Base-by-base conservation (phyloP, 2,888 invertebrate species). In the Pandemis heparana region DNA sequence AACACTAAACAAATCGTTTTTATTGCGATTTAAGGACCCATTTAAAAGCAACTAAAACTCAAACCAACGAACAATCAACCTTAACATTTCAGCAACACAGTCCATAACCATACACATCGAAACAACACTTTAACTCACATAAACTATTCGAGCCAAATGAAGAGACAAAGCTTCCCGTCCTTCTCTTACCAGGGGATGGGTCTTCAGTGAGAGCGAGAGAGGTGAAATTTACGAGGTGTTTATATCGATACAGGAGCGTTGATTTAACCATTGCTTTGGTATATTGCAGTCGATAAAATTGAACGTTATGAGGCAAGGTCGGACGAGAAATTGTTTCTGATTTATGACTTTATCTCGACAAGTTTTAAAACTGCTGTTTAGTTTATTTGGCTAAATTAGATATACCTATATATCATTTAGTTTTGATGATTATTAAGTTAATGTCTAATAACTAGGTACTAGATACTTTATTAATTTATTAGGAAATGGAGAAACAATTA, bases 251-350 rank as follows among this genome's bases (percentile, higher is more conserved):
- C 89, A 88, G 87, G 86, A 88, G 92, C 89, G 93, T 90, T 93
- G 94, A 93, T 94, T 92, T 92, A 93, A 93, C 91, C 92, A 94
- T 92, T 93, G 91, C 92, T 90, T 92, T 94, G 87, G 91, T 94
- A 92, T 93, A 94, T 94, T 92, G 91, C 90, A 92, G 91, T 92
- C 94, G 92, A 94, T 94, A 94, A 94, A 94, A 92, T 92, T 94
- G 89, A 92, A 89, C 89, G 92, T 92, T 95, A 94, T 92, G 92
- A 94, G 93, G 90, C 94, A 95, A 94, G 94, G 94, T 91, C 94
- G 92, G 85, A 85, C 86, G 88, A 89, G 92, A 92, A 89, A 92
- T 88, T 82, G 85, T 84, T 80, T 77, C 84, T 90, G 90, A 93
- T 92, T 93, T 89, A 92, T 92, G 92, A 89, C 92, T 94, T 90